Conservation (phyloP, 2,888 invertebrate species). For the Drosophila sordidapex region DNA sequence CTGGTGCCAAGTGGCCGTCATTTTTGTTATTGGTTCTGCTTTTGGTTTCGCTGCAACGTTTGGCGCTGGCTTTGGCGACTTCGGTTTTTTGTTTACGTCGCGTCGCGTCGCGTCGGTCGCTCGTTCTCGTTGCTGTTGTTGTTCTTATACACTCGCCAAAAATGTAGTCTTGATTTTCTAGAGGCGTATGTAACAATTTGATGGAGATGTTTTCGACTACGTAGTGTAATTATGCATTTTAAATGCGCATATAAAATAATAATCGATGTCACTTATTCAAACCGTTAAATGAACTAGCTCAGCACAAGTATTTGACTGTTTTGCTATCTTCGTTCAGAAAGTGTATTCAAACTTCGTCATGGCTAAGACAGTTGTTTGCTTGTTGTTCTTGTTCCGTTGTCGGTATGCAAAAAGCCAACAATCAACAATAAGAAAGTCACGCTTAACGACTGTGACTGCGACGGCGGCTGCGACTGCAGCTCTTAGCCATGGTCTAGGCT, state of each 20-base stretch:
- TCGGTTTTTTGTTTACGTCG: conserved; percentile 65
- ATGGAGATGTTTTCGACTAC: neutral
- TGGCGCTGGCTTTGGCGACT: conserved; percentile 19
- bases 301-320: neutral
- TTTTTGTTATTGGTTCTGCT: conserved; percentile 25
- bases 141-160: conserved; percentile 22
- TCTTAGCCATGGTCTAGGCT: conserved; percentile 46
- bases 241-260: neutral
- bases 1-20: conserved; percentile 42
- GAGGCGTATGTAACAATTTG: neutral
- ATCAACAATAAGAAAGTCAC: conserved; percentile 78
- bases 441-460: conserved; percentile 77
- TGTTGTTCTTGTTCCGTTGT: conserved; percentile 29
- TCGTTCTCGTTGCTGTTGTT: conserved; percentile 23
- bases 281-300: neutral
- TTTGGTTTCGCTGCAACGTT: conserved; percentile 20
- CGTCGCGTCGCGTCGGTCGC: conserved; percentile 13
- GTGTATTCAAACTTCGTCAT: neutral
- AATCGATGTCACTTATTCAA: neutral
- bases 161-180: neutral
- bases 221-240: neutral
- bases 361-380: neutral
- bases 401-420: conserved; percentile 76
- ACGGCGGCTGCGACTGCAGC: conserved; percentile 14
- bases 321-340: neutral